Evolutionary conservation across 1,140 invertebrate species (phyloP), one percentile per base, ranked within the genome.

Genomic region (Hydropsyche tenuis): DNA sequence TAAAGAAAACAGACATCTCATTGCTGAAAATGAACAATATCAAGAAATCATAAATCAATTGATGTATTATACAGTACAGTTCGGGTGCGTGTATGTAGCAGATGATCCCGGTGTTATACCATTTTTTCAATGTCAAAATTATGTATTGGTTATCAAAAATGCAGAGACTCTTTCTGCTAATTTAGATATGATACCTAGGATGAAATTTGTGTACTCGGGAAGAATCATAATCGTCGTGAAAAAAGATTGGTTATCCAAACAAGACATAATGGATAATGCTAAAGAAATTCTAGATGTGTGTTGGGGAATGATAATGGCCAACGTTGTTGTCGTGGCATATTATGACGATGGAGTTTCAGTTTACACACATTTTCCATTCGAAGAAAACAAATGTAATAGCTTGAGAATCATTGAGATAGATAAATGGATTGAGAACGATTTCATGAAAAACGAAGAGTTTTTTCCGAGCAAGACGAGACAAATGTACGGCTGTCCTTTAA

Each of bases 151-250:
- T 14, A 75, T 66, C 1, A 46, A 66, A 18, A 72, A 69, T 23
- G 69, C 53, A 5, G 20, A 43, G 12, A 60, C 27, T 23, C 66
- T 77, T 4, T 12, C 18, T 0, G 60, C 73, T 7, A 51, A 75
- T 60, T 43, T 77, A 14, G 42, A 77, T 22, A 12, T 71, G 48
- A 73, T 77, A 23, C 56, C 70, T 25, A 12, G 11, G 16, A 42
- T 27, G 22, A 43, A 37, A 2, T 77, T 75, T 62, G 22, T 64
- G 0, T 66, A 66, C 16, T 9, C 64, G 5, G 76, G 73, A 14
- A 69, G 62, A 46, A 64, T 77, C 45, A 71, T 77, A 60, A 51
- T 75, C 30, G 37, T 77, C 20, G 43, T 77, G n/a, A 77, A 73
- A 30, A 72, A 14, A 14, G 23, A 53, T n/a, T 30, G 22, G 14